A percentile compares a stretch with the other conserved stretches of the same genome.
These are phyloP conservation scores for Chroicocephalus ridibundus DNA, from an alignment of 2,113 vertebrate genomes.

Conservation along the genomic window DNA sequence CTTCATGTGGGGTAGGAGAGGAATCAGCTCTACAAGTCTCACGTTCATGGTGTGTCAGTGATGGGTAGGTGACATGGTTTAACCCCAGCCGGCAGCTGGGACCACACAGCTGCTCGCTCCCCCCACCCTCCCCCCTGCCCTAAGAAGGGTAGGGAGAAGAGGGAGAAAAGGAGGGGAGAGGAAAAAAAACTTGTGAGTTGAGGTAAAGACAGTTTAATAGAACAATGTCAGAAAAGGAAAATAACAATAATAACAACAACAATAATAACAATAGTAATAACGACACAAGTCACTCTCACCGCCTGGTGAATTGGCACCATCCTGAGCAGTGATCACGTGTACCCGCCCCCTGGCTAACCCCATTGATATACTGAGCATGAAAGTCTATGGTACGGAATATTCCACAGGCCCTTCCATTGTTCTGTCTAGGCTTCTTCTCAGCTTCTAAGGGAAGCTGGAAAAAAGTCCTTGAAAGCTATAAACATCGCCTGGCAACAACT, in stretches of 20 bases:
- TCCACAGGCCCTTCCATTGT: neutral
- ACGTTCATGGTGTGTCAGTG: fast-evolving
- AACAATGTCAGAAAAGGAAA: neutral
- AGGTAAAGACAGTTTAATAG: neutral
- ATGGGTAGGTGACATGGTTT: neutral
- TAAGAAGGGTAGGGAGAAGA: neutral
- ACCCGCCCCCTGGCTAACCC: neutral
- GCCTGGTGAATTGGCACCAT: neutral
- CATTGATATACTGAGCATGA: neutral
- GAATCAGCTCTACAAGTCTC: neutral
- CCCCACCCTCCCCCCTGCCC: neutral
- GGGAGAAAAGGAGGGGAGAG: neutral
- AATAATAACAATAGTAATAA: too few species aligned
- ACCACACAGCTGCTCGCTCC: neutral
- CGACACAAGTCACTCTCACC: neutral
- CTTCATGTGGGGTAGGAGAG: neutral
- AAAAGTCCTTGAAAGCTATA: neutral
- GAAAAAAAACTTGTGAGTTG: neutral
- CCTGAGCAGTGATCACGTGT: neutral
- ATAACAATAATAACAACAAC: neutral
- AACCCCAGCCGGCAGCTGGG: neutral
- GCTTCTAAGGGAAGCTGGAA: neutral
- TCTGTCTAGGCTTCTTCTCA: neutral
- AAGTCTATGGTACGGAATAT: neutral
- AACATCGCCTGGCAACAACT: neutral